Percentiles rank a stretch among this genome's conserved stretches.
These are phyloP conservation scores for Drosophila mayri DNA, from an alignment of 1,140 invertebrate genomes.

Conservation along the genomic window DNA sequence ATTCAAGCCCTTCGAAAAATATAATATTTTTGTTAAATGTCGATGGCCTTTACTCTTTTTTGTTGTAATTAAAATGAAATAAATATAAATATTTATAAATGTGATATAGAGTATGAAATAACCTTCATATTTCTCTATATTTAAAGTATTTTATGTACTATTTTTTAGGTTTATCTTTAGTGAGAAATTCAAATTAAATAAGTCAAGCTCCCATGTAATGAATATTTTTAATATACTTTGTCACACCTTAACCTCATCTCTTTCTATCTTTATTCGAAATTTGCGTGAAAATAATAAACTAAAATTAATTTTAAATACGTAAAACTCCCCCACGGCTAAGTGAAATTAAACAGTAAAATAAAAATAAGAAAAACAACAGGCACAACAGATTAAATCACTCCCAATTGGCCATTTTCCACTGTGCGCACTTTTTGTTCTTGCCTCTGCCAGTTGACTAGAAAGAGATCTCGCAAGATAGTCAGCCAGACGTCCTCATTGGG, in stretches of 20 bases:
- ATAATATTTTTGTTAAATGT: neutral
- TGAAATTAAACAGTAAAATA: neutral
- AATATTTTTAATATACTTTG: too few species aligned
- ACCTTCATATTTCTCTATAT: too few species aligned
- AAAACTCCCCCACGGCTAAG: neutral
- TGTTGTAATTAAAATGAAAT: too few species aligned
- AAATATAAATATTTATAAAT: too few species aligned
- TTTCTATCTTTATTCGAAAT: too few species aligned
- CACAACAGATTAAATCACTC: neutral
- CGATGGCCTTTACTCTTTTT: neutral
- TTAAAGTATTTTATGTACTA: too few species aligned
- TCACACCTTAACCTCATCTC: too few species aligned
- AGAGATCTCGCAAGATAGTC: conserved; percentile 34
- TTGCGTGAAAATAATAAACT: neutral
- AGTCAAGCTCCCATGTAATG: too few species aligned
- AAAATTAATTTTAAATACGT: neutral
- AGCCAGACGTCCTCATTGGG: conserved; percentile 26
- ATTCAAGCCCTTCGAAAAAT: neutral
- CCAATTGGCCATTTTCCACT: conserved; percentile 14
- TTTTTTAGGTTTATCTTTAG: too few species aligned
- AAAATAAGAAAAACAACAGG: neutral
- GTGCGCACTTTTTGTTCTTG: conserved; percentile 19
- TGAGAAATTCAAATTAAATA: too few species aligned
- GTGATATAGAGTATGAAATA: too few species aligned
- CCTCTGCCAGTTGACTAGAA: conserved; percentile 28